phyloP scores from a whole-genome alignment of 2,797 vertebrate species.

The Poecilia wingei region DNA sequence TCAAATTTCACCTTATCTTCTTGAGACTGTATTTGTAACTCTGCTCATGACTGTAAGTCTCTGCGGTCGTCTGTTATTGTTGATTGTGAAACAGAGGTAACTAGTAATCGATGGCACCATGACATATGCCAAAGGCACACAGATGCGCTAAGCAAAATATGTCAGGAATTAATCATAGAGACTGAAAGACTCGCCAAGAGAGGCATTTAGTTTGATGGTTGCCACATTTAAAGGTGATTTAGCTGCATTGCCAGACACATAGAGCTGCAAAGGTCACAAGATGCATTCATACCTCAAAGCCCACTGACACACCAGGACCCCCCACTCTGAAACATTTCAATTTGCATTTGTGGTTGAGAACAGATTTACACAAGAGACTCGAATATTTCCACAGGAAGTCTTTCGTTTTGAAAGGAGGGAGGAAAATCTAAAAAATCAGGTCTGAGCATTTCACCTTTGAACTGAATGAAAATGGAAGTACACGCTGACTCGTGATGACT shows the following conservation, averaged over 20 bases:
- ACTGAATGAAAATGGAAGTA: constrained; percentile 28
- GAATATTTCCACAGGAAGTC: constrained; percentile 65
- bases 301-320: constrained; percentile 28
- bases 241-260: not conserved
- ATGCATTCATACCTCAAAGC: constrained; percentile 2
- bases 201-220: not conserved
- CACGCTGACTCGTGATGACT: constrained; percentile 22
- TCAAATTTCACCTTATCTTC: not conserved
- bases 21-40: not conserved
- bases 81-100: not conserved
- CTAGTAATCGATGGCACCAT: not conserved
- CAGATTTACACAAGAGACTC: constrained; percentile 32
- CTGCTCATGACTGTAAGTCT: not conserved
- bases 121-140: not conserved
- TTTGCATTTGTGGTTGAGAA: constrained; percentile 30
- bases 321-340: not conserved
- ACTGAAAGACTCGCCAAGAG: not conserved
- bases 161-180: not conserved
- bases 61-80: not conserved
- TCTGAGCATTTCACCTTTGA: constrained; percentile 28
- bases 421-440: not conserved
- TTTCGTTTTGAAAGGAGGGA: constrained; percentile 9
- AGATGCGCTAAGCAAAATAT: not conserved
- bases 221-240: not conserved
- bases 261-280: constrained; percentile 43